These are phyloP conservation scores for Dynastes grantii DNA, from an alignment of 2,888 invertebrate genomes.

Conservation along the genomic window DNA sequence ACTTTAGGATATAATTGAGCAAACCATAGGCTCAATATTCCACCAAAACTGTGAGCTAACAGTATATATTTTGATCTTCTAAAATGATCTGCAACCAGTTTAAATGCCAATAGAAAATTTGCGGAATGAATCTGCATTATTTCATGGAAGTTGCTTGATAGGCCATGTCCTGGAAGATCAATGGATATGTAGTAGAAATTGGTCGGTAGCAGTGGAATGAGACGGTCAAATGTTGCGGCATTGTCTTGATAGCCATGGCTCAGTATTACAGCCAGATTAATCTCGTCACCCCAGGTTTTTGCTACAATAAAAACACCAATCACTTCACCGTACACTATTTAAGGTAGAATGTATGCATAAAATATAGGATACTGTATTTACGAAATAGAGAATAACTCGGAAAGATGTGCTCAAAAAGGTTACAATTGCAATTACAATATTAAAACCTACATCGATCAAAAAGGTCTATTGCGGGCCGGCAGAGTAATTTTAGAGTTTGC, in stretches of 20 bases:
- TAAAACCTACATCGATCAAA: too few relatives aligned
- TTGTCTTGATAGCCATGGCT: slow-evolving; percentile 76
- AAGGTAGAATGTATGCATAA: too few relatives aligned
- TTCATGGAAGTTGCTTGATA: slow-evolving; percentile 70
- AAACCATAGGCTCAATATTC: slow-evolving; percentile 45
- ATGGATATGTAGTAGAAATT: slow-evolving; percentile 69
- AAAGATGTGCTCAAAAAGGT: too few relatives aligned
- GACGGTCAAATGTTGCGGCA: slow-evolving; percentile 74
- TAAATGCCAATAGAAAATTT: slow-evolving; percentile 69
- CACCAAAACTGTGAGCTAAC: slow-evolving; percentile 65
- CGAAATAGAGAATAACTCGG: too few relatives aligned
- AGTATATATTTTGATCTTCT: slow-evolving; percentile 63
- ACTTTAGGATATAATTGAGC: slow-evolving; percentile 47
- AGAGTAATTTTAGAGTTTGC: too few relatives aligned
- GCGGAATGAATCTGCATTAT: slow-evolving; percentile 56
- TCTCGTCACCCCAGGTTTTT: slow-evolving; percentile 76
- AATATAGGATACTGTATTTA: too few relatives aligned
- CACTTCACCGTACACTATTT: background rate
- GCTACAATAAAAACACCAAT: slow-evolving; percentile 65
- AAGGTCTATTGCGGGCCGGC: too few relatives aligned
- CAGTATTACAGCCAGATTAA: slow-evolving; percentile 73
- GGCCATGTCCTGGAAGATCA: slow-evolving; percentile 77
- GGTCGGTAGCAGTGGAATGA: slow-evolving; percentile 74
- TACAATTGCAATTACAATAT: too few relatives aligned
- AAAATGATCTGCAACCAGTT: slow-evolving; percentile 63